Percentiles rank a stretch among this genome's conserved stretches.
phyloP scores from a whole-genome alignment of 2,113 vertebrate species.

The Cyanocitta stelleri region DNA sequence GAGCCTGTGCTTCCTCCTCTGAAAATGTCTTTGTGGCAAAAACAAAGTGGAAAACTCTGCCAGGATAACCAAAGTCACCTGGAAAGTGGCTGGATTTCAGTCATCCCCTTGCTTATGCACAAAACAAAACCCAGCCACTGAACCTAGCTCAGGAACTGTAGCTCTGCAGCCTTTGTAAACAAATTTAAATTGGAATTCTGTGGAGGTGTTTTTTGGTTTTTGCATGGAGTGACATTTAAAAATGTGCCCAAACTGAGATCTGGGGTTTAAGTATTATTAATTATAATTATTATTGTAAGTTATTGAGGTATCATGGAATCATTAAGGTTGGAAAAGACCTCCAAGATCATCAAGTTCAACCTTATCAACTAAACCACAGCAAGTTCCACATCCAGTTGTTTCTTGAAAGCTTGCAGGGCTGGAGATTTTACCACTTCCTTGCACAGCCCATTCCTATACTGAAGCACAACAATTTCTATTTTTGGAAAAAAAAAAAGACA shows the following conservation, averaged over 20 bases:
- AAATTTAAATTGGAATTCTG: neutral
- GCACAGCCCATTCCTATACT: neutral
- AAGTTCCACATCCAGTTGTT: neutral
- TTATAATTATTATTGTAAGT: neutral
- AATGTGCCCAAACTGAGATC: neutral
- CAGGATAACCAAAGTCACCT: neutral
- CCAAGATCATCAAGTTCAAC: neutral
- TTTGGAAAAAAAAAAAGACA: neutral
- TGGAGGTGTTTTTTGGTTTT: neutral
- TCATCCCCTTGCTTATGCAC: neutral
- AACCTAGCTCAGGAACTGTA: neutral
- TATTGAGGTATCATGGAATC: neutral
- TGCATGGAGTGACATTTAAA: neutral
- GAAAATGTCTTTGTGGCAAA: neutral
- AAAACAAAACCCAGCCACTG: neutral
- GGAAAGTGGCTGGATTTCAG: neutral
- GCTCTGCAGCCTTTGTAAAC: neutral
- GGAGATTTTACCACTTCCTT: neutral
- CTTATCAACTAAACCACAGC: neutral
- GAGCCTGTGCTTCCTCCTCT: neutral
- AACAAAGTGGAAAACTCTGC: neutral
- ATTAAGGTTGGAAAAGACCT: neutral
- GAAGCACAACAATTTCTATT: neutral
- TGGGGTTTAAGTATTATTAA: neutral
- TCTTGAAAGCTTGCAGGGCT: neutral